A percentile compares a stretch with the other conserved stretches of the same genome.
phyloP scores from a whole-genome alignment of 1,140 invertebrate species.

The Tribolium castaneum region DNA sequence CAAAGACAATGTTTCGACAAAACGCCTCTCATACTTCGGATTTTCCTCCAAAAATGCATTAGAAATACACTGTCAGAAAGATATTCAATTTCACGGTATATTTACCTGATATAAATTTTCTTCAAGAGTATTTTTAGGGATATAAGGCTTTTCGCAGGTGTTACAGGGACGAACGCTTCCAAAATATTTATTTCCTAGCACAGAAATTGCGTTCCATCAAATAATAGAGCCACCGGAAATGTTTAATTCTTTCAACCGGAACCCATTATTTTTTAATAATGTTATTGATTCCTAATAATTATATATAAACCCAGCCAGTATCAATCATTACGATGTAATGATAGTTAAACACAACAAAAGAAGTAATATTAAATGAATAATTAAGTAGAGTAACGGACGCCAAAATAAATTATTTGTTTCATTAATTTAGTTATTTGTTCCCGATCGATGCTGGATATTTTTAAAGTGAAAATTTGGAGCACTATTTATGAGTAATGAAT shows the following conservation, averaged over 20 bases:
- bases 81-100: slow-evolving; percentile 50
- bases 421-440: neutral
- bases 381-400: neutral
- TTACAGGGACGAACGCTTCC: slow-evolving; percentile 35
- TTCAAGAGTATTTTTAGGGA: slow-evolving; percentile 43
- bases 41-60: slow-evolving; percentile 37
- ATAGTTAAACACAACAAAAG: neutral
- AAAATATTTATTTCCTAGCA: slow-evolving; percentile 28
- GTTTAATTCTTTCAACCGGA: no score
- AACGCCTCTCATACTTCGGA: slow-evolving; percentile 12
- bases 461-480: neutral
- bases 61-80: slow-evolving; percentile 48
- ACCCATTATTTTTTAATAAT: neutral
- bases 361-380: neutral
- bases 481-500: neutral
- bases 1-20: slow-evolving; percentile 35
- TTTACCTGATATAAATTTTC: slow-evolving; percentile 46
- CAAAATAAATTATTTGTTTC: neutral
- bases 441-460: neutral
- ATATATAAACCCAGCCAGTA: neutral
- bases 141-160: slow-evolving; percentile 46
- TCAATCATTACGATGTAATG: neutral
- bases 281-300: neutral
- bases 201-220: slow-evolving; percentile 1
- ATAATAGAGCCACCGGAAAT: neutral